Conservation (phyloP, 2,113 vertebrate genomes). For the Alethe castanea region DNA sequence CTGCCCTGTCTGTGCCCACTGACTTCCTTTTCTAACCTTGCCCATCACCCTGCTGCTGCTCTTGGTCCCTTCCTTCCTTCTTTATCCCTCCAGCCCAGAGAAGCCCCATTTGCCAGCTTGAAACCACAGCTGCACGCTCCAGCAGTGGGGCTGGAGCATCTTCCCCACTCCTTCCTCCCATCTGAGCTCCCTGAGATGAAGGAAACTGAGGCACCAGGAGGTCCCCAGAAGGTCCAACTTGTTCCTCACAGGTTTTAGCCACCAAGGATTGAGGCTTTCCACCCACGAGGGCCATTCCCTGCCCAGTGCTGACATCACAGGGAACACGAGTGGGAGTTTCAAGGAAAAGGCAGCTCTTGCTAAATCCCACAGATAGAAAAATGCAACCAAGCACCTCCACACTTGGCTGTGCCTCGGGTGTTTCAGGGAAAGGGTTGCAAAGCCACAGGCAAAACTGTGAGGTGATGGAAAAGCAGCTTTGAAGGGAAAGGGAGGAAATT, state of each 20-base stretch:
- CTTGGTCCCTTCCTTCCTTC: slow-evolving; percentile 14
- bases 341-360: not conserved
- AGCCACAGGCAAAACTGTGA: not conserved
- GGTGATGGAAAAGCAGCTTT: not conserved
- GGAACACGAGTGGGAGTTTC: not conserved
- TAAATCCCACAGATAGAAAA: not conserved
- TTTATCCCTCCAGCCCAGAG: not conserved
- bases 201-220: not conserved
- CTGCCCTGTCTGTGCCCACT: not conserved
- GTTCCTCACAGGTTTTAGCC: not conserved
- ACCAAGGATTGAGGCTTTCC: not conserved
- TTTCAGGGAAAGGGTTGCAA: not conserved
- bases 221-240: not conserved
- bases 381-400: accelerated
- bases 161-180: not conserved
- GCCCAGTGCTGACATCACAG: accelerated
- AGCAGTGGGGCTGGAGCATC: not conserved
- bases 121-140: not conserved
- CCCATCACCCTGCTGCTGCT: not conserved
- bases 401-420: not conserved
- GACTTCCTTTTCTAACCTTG: not conserved
- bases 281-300: not conserved
- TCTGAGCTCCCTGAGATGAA: not conserved
- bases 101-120: not conserved
- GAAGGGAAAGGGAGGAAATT: not conserved